Conservation (phyloP, 2,797 vertebrate species). For the Acanthopagrus latus region DNA sequence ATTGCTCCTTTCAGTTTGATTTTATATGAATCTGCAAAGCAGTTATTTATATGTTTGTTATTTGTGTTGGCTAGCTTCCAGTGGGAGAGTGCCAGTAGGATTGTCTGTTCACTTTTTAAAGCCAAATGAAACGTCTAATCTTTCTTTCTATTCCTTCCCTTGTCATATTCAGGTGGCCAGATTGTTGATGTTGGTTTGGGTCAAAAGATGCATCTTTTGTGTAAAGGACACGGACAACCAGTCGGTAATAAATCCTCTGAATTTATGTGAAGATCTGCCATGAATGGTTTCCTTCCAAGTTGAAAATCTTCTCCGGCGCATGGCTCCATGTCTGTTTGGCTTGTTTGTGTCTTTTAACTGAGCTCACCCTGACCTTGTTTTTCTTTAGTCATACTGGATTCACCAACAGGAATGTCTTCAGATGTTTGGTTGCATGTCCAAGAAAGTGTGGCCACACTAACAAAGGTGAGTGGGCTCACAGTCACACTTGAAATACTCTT, state of each 20-base stretch:
- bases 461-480: slow-evolving; percentile 76
- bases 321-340: neutral
- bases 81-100: neutral
- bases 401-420: slow-evolving; percentile 88
- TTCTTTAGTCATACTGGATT: slow-evolving; percentile 84
- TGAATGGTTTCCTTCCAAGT: neutral
- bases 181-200: slow-evolving; percentile 87
- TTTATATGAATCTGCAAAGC: neutral
- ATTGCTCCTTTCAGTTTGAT: slow-evolving; percentile 16
- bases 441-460: slow-evolving; percentile 82
- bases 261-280: neutral
- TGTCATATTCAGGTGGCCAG: slow-evolving; percentile 75
- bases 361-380: slow-evolving; percentile 24
- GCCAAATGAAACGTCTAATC: slow-evolving; percentile 7
- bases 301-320: neutral
- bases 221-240: slow-evolving; percentile 86
- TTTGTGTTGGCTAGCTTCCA: neutral
- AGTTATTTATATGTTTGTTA: neutral
- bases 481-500: neutral
- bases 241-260: slow-evolving; percentile 78
- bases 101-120: neutral
- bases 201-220: slow-evolving; percentile 86
- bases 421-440: slow-evolving; percentile 87
- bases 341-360: neutral
- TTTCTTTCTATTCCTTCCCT: slow-evolving; percentile 17